Conservation (phyloP, 64 coral and sea anemone genomes). For the Catalaphyllia jardinei region DNA sequence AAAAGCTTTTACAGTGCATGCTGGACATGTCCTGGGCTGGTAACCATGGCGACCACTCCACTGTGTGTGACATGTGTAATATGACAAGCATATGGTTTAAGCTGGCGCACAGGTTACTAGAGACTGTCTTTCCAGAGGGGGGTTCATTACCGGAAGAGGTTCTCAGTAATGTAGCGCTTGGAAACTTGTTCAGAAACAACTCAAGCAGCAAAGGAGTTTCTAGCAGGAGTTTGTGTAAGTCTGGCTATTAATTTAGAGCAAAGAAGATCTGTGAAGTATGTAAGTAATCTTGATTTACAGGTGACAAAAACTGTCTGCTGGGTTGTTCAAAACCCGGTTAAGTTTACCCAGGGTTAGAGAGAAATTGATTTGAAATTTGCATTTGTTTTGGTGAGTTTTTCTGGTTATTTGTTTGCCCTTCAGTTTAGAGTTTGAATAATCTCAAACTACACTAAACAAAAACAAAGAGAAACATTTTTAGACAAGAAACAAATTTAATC, state of each 20-base stretch:
- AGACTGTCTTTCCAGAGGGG: conserved; percentile 78
- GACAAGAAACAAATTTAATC: too few species aligned
- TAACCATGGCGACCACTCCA: conserved; percentile 79
- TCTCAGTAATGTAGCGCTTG: conserved; percentile 44
- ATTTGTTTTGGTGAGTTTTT: too few species aligned
- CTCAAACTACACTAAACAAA: too few species aligned
- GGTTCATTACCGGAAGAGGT: conserved; percentile 34
- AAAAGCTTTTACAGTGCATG: conserved; percentile 87
- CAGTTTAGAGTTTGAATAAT: too few species aligned
- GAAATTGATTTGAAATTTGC: too few species aligned
- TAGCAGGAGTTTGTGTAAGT: conserved; percentile 63
- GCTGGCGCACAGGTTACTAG: conserved; percentile 77
- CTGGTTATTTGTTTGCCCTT: too few species aligned
- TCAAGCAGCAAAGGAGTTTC: conserved; percentile 71
- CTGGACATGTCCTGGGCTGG: conserved; percentile 85
- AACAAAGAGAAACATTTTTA: too few species aligned
- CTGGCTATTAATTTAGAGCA: not conserved
- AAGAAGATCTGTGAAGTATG: too few species aligned
- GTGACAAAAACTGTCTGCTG: too few species aligned
- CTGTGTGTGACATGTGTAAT: conserved; percentile 78
- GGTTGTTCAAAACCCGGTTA: too few species aligned
- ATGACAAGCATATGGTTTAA: conserved; percentile 96
- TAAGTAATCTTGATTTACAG: too few species aligned
- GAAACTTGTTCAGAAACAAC: conserved; percentile 55
- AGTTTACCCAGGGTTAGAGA: not conserved